phyloP scores from a whole-genome alignment of 2,888 invertebrate genomes.

The Cephus nigrinus region DNA sequence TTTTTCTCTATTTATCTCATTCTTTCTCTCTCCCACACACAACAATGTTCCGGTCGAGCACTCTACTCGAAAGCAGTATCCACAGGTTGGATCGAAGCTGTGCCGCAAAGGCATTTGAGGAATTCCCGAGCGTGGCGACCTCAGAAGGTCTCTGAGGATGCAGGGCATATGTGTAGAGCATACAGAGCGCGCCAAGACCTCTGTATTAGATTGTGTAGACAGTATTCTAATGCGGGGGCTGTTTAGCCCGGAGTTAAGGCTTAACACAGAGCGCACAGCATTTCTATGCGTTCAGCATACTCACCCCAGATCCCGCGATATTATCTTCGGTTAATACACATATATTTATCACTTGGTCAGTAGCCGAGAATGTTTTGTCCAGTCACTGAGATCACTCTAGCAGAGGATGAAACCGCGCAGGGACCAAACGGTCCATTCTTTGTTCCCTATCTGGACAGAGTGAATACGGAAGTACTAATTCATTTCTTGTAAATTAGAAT shows the following conservation, averaged over 20 bases:
- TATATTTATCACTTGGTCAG: conserved; percentile 28
- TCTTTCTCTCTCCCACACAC: too few relatives aligned
- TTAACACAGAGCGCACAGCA: conserved; percentile 11
- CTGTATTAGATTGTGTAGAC: conserved; percentile 10
- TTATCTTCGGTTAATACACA: conserved; percentile 29
- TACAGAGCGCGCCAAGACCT: neutral
- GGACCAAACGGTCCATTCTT: neutral
- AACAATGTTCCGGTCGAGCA: too few relatives aligned
- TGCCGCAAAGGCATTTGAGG: neutral
- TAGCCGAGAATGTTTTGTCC: neutral
- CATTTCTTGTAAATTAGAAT: neutral
- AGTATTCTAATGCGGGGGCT: conserved; percentile 26
- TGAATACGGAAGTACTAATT: neutral
- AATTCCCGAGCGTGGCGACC: conserved; percentile 1
- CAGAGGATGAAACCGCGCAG: neutral
- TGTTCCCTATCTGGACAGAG: neutral
- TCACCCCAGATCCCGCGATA: conserved; percentile 22
- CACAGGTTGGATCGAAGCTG: neutral
- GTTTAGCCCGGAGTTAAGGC: conserved; percentile 21
- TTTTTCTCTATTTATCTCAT: too few relatives aligned
- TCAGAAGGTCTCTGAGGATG: neutral
- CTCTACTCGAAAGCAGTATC: neutral
- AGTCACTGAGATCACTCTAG: neutral
- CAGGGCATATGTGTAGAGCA: neutral
- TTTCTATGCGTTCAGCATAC: conserved; percentile 20